Percentiles rank a stretch among this genome's conserved stretches.
phyloP scores from a whole-genome alignment of 2,888 invertebrate species.

The Drosophila suboccidentalis region DNA sequence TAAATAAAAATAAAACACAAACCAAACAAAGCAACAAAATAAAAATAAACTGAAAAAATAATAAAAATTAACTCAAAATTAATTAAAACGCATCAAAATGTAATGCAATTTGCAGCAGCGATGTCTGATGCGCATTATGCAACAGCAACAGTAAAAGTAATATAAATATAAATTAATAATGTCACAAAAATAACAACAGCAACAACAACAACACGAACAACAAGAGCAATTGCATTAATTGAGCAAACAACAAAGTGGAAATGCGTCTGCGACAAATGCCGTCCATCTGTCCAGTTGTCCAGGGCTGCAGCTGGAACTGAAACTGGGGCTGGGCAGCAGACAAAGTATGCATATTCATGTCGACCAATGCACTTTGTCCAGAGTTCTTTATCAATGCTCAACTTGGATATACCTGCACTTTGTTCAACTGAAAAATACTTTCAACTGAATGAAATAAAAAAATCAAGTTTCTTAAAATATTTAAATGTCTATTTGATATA shows the following conservation, averaged over 20 bases:
- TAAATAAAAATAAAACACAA: constrained; percentile 7
- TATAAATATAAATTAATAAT: constrained; percentile 79
- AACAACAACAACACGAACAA: constrained; percentile 36
- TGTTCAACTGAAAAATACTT: not conserved
- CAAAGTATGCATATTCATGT: constrained; percentile 29
- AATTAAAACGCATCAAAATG: constrained; percentile 82
- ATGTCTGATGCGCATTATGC: constrained; percentile 54
- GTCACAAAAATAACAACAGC: constrained; percentile 61
- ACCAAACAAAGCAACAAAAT: not conserved
- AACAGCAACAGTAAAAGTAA: constrained; percentile 62
- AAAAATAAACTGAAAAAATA: constrained; percentile 14
- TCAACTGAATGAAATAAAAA: not conserved
- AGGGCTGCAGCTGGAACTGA: constrained; percentile 15
- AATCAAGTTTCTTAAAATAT: not conserved
- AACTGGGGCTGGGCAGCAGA: constrained; percentile 25
- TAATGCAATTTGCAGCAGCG: constrained; percentile 65
- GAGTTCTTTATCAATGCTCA: not conserved
- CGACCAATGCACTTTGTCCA: constrained; percentile 58
- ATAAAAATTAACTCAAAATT: constrained; percentile 84
- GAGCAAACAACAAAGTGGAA: constrained; percentile 79
- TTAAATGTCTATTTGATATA: not conserved
- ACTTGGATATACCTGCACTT: constrained; percentile 13
- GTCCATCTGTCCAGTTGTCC: constrained; percentile 20
- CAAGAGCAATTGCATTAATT: constrained; percentile 79
- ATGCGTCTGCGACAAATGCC: constrained; percentile 64